These are phyloP conservation scores for Gopherus flavomarginatus DNA, from an alignment of 2,113 vertebrate genomes.

Conservation along the genomic window DNA sequence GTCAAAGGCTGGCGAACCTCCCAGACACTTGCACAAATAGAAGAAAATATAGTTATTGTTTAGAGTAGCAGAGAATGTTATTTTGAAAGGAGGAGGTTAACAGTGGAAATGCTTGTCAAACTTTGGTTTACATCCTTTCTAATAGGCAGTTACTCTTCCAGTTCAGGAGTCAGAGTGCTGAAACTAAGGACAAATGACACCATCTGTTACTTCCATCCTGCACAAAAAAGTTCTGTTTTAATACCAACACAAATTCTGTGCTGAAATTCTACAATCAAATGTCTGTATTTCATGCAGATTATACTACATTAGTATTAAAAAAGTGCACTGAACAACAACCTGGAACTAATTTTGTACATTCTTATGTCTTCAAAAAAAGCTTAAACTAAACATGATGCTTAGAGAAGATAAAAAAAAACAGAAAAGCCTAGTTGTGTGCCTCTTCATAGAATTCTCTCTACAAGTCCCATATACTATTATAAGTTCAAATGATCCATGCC, in stretches of 20 bases:
- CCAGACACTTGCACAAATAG: not conserved
- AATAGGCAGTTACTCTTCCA: not conserved
- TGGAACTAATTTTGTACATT: not conserved
- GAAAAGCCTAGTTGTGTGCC: not conserved
- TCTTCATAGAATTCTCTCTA: not conserved
- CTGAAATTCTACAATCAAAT: not conserved
- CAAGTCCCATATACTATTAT: accelerated
- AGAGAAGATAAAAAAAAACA: not conserved
- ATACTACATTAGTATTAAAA: not conserved
- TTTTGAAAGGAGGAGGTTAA: not conserved
- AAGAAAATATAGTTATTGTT: not conserved
- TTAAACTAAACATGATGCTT: not conserved
- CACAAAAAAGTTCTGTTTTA: not conserved
- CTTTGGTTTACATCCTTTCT: not conserved
- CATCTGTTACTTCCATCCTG: not conserved
- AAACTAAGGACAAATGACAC: not conserved
- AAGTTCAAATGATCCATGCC: not conserved
- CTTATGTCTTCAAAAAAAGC: not conserved
- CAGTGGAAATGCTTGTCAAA: not conserved
- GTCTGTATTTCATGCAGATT: not conserved
- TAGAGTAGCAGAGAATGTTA: not conserved
- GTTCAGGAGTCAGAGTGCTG: not conserved
- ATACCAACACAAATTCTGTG: not conserved
- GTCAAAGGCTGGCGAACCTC: not conserved
- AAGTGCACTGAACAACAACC: not conserved